A percentile compares a stretch with the other conserved stretches of the same genome.
These are phyloP conservation scores for Chitala chitala DNA, from an alignment of 2,113 vertebrate species.

Conservation along the genomic window DNA sequence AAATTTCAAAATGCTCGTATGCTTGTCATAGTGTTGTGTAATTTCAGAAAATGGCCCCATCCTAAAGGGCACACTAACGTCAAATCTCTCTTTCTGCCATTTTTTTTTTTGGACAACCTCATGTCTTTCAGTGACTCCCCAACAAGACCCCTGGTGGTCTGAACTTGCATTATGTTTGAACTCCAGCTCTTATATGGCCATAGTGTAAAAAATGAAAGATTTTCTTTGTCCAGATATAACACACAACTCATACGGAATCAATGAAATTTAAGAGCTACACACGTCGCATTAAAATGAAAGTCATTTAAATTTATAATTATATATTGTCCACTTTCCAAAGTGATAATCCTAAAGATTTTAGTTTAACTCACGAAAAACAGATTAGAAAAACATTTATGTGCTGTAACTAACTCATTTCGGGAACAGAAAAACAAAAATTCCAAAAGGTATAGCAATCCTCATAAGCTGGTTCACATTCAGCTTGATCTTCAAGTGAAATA, in stretches of 20 bases:
- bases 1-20: neutral
- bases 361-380: neutral
- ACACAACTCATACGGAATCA: too few relatives aligned
- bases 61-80: neutral
- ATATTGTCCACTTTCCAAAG: neutral
- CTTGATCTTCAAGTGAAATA: neutral
- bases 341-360: neutral
- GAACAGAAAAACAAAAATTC: neutral
- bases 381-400: conserved; percentile 3
- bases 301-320: conserved; percentile 9
- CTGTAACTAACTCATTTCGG: too few relatives aligned
- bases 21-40: neutral
- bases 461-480: neutral
- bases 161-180: neutral
- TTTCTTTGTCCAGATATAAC: too few relatives aligned
- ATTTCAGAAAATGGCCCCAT: neutral
- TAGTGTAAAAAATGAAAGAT: too few relatives aligned
- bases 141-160: neutral
- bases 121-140: neutral
- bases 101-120: too few relatives aligned
- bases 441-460: neutral
- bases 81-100: neutral
- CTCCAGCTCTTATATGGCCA: too few relatives aligned
- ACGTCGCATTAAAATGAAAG: too few relatives aligned
- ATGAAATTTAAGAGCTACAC: too few relatives aligned